Conservation (phyloP, 2,888 invertebrate species). For the Leptopilina syphax region DNA sequence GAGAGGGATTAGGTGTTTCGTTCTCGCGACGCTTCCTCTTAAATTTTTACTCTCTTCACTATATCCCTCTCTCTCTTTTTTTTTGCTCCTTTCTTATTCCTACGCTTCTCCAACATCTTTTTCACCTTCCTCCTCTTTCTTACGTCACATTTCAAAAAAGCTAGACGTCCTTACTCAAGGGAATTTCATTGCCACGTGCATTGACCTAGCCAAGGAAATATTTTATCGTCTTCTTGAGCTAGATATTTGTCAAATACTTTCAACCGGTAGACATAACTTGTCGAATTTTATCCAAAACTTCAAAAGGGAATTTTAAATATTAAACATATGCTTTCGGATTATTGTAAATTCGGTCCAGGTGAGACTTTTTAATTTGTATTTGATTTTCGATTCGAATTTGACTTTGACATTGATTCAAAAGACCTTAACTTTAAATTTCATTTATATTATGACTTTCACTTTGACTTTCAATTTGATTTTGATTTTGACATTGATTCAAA, state of each 20-base stretch:
- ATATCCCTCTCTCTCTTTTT: slow-evolving; percentile 12
- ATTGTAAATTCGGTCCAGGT: too few relatives aligned
- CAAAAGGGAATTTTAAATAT: background rate
- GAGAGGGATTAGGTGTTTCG: slow-evolving; percentile 54
- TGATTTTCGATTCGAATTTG: too few relatives aligned
- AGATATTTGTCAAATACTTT: slow-evolving; percentile 9
- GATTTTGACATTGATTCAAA: too few relatives aligned
- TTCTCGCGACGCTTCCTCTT: slow-evolving; percentile 50
- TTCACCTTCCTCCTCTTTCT: too few relatives aligned
- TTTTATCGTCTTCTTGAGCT: background rate
- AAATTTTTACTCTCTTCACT: slow-evolving; percentile 43
- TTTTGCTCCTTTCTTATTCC: background rate
- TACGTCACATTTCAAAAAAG: slow-evolving; percentile 10
- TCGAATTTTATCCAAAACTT: background rate
- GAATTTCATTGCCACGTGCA: slow-evolving; percentile 35
- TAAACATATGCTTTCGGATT: too few relatives aligned
- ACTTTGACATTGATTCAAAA: too few relatives aligned
- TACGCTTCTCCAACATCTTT: background rate
- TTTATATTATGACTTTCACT: too few relatives aligned
- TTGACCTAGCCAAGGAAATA: slow-evolving; percentile 29
- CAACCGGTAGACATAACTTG: background rate
- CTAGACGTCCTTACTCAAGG: slow-evolving; percentile 29
- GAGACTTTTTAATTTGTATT: too few relatives aligned
- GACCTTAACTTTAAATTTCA: too few relatives aligned
- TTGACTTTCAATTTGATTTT: too few relatives aligned